Evolutionary conservation across 1,140 invertebrate species (phyloP).

Genomic region (Trichonephila clavata): DNA sequence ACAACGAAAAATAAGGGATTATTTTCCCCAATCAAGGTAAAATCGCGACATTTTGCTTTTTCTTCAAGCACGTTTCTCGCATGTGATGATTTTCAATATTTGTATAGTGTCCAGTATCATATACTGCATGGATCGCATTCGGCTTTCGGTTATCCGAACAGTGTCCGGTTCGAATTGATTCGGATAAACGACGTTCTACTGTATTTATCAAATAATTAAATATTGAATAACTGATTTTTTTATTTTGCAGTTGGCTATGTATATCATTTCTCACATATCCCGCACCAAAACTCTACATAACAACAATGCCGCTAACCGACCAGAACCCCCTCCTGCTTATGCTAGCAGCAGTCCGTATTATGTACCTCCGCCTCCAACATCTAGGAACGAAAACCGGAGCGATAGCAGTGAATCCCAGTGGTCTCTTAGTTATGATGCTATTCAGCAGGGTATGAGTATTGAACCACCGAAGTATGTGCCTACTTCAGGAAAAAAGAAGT

Average conservation of each 20-base stretch:
- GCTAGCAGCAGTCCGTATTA: background rate
- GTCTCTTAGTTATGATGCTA: slow-evolving; percentile 62
- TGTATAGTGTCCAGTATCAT: too few species aligned
- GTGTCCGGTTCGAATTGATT: too few species aligned
- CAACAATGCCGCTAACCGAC: background rate
- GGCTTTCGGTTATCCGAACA: too few species aligned
- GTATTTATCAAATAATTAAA: too few species aligned
- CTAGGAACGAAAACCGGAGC: background rate
- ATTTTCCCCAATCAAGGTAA: too few species aligned
- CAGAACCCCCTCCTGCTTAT: background rate
- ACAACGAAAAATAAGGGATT: too few species aligned
- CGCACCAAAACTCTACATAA: background rate
- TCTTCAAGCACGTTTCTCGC: too few species aligned
- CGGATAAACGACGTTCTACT: too few species aligned
- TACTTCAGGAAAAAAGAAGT: background rate
- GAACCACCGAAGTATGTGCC: background rate
- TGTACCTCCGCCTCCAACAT: background rate
- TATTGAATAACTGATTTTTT: too few species aligned
- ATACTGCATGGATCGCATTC: too few species aligned
- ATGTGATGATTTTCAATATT: too few species aligned
- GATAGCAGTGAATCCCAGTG: slow-evolving; percentile 7
- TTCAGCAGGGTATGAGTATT: slow-evolving; percentile 4
- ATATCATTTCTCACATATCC: slow-evolving; percentile 23
- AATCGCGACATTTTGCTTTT: too few species aligned
- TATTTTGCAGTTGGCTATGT: slow-evolving; percentile 41